These are phyloP conservation scores for Brenthis hecate DNA, from an alignment of 2,888 invertebrate species.

Conservation along the genomic window DNA sequence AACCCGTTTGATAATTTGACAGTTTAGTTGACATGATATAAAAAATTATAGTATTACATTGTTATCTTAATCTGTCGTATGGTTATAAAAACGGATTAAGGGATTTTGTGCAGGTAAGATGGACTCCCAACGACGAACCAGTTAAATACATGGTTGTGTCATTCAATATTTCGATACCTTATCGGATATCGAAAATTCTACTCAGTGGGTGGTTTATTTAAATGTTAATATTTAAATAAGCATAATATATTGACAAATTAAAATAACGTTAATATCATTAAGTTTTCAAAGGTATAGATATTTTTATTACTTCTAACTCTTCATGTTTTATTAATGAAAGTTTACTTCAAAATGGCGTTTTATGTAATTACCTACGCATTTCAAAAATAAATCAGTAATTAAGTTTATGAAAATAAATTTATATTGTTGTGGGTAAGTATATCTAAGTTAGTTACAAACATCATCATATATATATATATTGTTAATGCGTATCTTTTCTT, in stretches of 20 bases:
- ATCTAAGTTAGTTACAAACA: too few species aligned
- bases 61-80: conserved; percentile 58
- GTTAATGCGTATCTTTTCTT: too few species aligned
- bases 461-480: too few species aligned
- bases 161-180: conserved; percentile 14
- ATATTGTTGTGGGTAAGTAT: too few species aligned
- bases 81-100: conserved; percentile 58
- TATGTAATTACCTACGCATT: too few species aligned
- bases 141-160: conserved; percentile 20
- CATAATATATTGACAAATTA: background rate
- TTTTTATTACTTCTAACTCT: background rate
- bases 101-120: conserved; percentile 59
- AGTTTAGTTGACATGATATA: conserved; percentile 64
- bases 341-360: too few species aligned
- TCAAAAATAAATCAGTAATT: too few species aligned
- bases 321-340: too few species aligned
- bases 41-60: conserved; percentile 53
- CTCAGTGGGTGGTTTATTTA: conserved; percentile 30
- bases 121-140: conserved; percentile 56
- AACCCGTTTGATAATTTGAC: conserved; percentile 73
- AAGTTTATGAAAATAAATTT: too few species aligned
- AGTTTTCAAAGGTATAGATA: background rate
- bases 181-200: conserved; percentile 8
- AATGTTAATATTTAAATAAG: conserved; percentile 10
- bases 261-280: conserved; percentile 6